phyloP scores from a whole-genome alignment of 1,140 invertebrate genomes.

The Drosophila yakuba region DNA sequence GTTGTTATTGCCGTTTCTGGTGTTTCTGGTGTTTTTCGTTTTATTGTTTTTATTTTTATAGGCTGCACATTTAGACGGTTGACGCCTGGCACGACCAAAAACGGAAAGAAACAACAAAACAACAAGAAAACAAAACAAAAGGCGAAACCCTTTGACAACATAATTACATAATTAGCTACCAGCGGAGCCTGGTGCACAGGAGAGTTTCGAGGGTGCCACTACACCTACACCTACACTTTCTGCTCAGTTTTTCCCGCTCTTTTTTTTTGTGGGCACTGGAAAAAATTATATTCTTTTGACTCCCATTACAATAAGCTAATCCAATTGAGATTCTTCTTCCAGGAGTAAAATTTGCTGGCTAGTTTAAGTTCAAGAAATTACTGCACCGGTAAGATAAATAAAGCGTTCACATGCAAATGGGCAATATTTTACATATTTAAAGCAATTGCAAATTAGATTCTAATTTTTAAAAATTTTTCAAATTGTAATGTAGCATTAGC shows the following conservation, averaged over 20 bases:
- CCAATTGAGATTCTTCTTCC: no score
- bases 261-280: neutral
- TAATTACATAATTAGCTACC: slow-evolving; percentile 81
- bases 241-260: neutral
- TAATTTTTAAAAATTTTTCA: no score
- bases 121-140: slow-evolving; percentile 4
- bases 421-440: no score
- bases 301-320: no score
- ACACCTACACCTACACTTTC: slow-evolving; percentile 2
- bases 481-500: no score
- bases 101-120: slow-evolving; percentile 1
- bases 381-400: no score
- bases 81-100: slow-evolving; percentile 49
- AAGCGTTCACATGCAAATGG: no score
- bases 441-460: no score
- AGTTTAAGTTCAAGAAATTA: no score
- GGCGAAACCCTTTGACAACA: slow-evolving; percentile 63
- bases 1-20: slow-evolving; percentile 22
- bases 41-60: slow-evolving; percentile 17
- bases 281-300: neutral
- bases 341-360: no score
- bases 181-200: slow-evolving; percentile 28
- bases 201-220: slow-evolving; percentile 8
- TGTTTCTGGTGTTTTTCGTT: slow-evolving; percentile 3
- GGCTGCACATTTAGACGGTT: slow-evolving; percentile 54